phyloP scores from a whole-genome alignment of 92 coral and sea anemone species.

The Parazoanthus atlanticus region DNA sequence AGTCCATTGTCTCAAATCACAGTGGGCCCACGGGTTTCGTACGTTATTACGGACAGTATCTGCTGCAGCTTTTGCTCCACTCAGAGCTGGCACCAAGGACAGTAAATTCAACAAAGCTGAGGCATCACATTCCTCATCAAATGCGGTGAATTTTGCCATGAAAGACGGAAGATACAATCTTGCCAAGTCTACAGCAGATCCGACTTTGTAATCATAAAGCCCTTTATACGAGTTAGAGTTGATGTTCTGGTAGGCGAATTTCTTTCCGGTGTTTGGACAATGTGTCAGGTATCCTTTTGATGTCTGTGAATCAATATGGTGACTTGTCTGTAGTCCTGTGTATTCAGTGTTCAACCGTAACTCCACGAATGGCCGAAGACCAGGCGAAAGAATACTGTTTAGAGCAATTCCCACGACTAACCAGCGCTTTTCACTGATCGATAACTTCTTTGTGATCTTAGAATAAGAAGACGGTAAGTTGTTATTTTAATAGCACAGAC shows the following conservation, averaged over 20 bases:
- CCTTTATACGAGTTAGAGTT: slow-evolving; percentile 13
- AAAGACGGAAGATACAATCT: slow-evolving; percentile 46
- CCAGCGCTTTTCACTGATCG: too few species aligned
- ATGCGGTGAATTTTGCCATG: slow-evolving; percentile 63
- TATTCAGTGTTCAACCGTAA: slow-evolving; percentile 5
- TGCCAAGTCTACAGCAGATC: slow-evolving; percentile 43
- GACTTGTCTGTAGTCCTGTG: not conserved
- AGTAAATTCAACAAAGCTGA: slow-evolving; percentile 46
- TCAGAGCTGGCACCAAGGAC: slow-evolving; percentile 39
- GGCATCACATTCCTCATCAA: slow-evolving; percentile 49
- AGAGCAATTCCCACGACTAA: slow-evolving; percentile 39
- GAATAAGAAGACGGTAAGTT: too few species aligned
- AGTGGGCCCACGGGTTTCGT: slow-evolving; percentile 65
- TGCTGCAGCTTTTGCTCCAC: slow-evolving; percentile 26
- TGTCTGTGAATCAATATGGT: slow-evolving; percentile 34
- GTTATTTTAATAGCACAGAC: too few species aligned
- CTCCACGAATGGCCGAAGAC: slow-evolving; percentile 25
- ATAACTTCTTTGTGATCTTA: too few species aligned
- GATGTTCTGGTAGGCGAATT: slow-evolving; percentile 28
- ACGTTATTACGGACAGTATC: slow-evolving; percentile 45
- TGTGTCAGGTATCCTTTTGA: not conserved
- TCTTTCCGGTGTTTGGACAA: not conserved
- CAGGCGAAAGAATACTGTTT: slow-evolving; percentile 42
- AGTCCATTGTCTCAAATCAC: slow-evolving; percentile 52
- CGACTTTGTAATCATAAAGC: slow-evolving; percentile 38